These are phyloP conservation scores for Nycticebus coucang DNA, from an alignment of 2,113 vertebrate species.

Conservation along the genomic window DNA sequence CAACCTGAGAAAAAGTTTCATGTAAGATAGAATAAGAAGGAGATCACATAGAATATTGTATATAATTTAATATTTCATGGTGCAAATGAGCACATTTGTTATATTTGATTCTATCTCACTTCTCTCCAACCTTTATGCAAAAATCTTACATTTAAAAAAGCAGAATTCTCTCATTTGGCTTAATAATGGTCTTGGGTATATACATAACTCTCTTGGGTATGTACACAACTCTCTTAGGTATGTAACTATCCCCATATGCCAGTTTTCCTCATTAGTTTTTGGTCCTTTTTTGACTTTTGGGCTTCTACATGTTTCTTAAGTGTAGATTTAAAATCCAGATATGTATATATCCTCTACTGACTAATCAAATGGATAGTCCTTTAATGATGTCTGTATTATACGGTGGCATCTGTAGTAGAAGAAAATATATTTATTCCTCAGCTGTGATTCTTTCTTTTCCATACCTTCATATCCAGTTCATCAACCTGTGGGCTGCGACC, in stretches of 20 bases:
- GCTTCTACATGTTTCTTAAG: neutral
- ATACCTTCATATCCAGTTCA: neutral
- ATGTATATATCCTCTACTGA: neutral
- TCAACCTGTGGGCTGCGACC: neutral
- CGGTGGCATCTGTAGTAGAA: neutral
- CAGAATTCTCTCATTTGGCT: constrained; percentile 38
- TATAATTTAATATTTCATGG: constrained; percentile 9
- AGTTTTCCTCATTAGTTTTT: neutral
- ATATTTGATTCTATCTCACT: neutral
- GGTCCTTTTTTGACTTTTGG: neutral
- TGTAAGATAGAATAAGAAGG: neutral
- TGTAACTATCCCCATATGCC: neutral
- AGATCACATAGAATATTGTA: neutral
- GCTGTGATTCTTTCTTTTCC: neutral
- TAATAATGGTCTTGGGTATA: neutral
- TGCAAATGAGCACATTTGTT: neutral
- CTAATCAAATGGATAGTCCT: neutral
- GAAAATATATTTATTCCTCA: neutral
- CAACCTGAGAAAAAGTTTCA: neutral
- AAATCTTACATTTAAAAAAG: neutral
- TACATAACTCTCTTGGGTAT: neutral
- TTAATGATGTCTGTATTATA: neutral
- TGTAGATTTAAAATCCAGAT: neutral
- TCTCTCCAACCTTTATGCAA: neutral
- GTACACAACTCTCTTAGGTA: neutral